Conservation (phyloP, 1,140 invertebrate genomes). For the Teleogryllus occipitalis region DNA sequence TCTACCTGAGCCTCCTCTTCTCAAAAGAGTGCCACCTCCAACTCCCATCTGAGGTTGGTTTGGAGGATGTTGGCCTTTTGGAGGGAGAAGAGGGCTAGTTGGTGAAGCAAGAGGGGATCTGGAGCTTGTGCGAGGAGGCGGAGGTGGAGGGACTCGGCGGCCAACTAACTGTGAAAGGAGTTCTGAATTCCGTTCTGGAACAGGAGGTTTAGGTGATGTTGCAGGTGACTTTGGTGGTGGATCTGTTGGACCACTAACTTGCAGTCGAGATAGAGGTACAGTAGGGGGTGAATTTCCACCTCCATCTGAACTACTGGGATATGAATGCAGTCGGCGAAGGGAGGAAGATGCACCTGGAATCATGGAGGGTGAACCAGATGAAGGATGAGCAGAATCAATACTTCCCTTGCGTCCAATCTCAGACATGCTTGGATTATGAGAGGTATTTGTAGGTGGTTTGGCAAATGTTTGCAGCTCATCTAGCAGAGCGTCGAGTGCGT, state of each 20-base stretch:
- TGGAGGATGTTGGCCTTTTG: conserved; percentile 29
- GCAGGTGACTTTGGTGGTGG: conserved; percentile 23
- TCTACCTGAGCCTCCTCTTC: conserved; percentile 29
- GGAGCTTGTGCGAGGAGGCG: conserved; percentile 72
- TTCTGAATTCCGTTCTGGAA: conserved; percentile 69
- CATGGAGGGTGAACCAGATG: conserved; percentile 30
- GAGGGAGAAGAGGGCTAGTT: conserved; percentile 53
- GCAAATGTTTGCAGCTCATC: conserved; percentile 83
- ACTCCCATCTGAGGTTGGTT: conserved; percentile 29
- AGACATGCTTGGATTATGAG: conserved; percentile 36
- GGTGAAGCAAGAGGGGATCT: conserved; percentile 73
- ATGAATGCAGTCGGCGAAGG: conserved; percentile 60
- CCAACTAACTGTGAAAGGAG: conserved; percentile 51
- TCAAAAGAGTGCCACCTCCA: conserved; percentile 26
- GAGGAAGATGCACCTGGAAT: conserved; percentile 29
- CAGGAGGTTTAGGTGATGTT: conserved; percentile 54
- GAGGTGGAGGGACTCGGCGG: conserved; percentile 74
- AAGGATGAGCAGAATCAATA: conserved; percentile 39
- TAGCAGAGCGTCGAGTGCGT: conserved; percentile 91
- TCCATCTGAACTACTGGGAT: conserved; percentile 59
- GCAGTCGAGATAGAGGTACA: conserved; percentile 17
- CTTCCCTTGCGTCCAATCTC: conserved; percentile 47
- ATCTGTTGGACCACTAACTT: conserved; percentile 15
- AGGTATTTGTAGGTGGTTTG: conserved; percentile 43
- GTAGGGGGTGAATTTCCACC: conserved; percentile 53